Evolutionary conservation across 2,113 vertebrate species (phyloP).

Genomic region (Perca fluviatilis): DNA sequence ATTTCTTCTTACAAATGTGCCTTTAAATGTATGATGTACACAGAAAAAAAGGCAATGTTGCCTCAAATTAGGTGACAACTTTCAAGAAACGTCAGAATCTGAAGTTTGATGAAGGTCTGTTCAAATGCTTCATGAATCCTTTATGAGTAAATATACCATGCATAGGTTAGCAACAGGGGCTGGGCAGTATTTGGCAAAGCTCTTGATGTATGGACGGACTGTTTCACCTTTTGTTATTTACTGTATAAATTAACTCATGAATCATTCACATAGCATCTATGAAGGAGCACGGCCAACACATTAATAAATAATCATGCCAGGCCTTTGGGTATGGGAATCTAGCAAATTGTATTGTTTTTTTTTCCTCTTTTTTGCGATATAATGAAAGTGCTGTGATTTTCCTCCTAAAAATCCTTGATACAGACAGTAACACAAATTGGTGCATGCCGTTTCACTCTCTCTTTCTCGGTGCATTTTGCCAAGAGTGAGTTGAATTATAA

Average conservation of each 20-base stretch:
- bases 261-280: constrained; percentile 70
- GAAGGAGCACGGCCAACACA: constrained; percentile 49
- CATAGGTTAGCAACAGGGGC: constrained; percentile 40
- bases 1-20: constrained; percentile 40
- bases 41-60: constrained; percentile 5
- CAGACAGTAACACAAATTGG: constrained; percentile 43
- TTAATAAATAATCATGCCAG: constrained; percentile 67
- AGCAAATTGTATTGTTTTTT: constrained; percentile 3
- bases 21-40: constrained; percentile 24
- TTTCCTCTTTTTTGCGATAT: constrained; percentile 6
- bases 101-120: constrained; percentile 27
- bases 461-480: constrained; percentile 26
- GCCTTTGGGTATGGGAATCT: constrained; percentile 37
- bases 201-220: constrained; percentile 22
- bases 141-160: constrained; percentile 47
- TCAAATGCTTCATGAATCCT: constrained; percentile 54
- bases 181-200: constrained; percentile 52
- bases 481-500: constrained; percentile 59
- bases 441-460: constrained; percentile 11
- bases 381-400: not conserved
- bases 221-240: constrained; percentile 70
- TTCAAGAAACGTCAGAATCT: constrained; percentile 25
- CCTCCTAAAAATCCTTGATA: constrained; percentile 33
- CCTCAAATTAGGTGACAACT: constrained; percentile 25
- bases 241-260: constrained; percentile 74